These are phyloP conservation scores for Rhagonycha fulva DNA, from an alignment of 2,888 invertebrate species.

Conservation along the genomic window DNA sequence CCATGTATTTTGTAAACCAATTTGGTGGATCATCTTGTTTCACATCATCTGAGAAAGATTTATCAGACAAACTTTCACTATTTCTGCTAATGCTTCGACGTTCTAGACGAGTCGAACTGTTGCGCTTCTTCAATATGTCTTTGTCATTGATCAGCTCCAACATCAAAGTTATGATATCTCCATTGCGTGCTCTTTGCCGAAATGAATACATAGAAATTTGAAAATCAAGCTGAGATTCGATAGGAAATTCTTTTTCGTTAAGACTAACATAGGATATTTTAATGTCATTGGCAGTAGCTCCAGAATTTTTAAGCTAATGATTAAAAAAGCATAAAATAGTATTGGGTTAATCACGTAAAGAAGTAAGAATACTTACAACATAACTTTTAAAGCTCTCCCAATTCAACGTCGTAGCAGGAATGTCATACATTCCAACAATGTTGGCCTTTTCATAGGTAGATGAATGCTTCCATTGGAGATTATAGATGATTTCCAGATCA, in stretches of 20 bases:
- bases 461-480: slow-evolving; percentile 53
- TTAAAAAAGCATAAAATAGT: neutral
- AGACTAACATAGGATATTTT: slow-evolving; percentile 54
- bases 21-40: slow-evolving; percentile 39
- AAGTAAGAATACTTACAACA: slow-evolving; percentile 46
- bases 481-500: slow-evolving; percentile 53
- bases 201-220: slow-evolving; percentile 53
- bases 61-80: neutral
- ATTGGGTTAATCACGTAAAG: slow-evolving; percentile 12
- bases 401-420: slow-evolving; percentile 52
- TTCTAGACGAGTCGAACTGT: neutral
- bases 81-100: neutral
- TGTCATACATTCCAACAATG: slow-evolving; percentile 54
- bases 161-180: slow-evolving; percentile 50
- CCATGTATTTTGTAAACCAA: slow-evolving; percentile 53
- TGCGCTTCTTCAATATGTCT: slow-evolving; percentile 8
- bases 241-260: slow-evolving; percentile 52
- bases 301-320: slow-evolving; percentile 53
- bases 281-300: slow-evolving; percentile 50
- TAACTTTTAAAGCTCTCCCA: slow-evolving; percentile 56
- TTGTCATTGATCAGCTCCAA: slow-evolving; percentile 44
- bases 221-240: slow-evolving; percentile 55
- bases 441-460: slow-evolving; percentile 49
- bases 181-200: slow-evolving; percentile 48
- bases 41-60: neutral